Conservation (phyloP, 1,140 invertebrate species). For the Episyrphus balteatus region DNA sequence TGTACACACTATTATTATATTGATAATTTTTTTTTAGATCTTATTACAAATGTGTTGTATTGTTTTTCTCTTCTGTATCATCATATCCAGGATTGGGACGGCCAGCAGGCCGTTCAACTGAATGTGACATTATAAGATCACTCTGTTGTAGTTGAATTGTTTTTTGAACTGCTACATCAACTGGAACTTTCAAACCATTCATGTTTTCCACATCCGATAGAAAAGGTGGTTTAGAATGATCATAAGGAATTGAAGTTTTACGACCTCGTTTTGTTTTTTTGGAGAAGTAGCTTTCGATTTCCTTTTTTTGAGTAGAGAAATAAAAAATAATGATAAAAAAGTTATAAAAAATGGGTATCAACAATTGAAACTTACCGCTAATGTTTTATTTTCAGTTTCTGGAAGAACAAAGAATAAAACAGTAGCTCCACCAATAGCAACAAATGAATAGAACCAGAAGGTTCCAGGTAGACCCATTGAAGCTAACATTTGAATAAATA, state of each 20-base stretch:
- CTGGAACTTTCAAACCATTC: constrained; percentile 25
- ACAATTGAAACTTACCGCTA: constrained; percentile 34
- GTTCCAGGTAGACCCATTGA: constrained; percentile 51
- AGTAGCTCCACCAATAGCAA: constrained; percentile 48
- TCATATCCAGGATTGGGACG: constrained; percentile 24
- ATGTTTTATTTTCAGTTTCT: constrained; percentile 70
- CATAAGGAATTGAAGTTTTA: constrained; percentile 2
- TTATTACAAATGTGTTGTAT: constrained; percentile 27
- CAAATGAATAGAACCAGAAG: constrained; percentile 45
- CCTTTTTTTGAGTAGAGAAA: constrained; percentile 32
- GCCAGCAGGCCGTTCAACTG: constrained; percentile 8
- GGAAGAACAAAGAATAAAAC: constrained; percentile 42
- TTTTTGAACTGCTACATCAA: constrained; percentile 22
- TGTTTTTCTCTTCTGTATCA: constrained; percentile 12
- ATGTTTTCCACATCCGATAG: constrained; percentile 16
- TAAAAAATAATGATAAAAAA: neutral
- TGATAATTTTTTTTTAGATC: no score
- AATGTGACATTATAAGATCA: constrained; percentile 18
- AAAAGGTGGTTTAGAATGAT: constrained; percentile 3
- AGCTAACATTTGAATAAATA: constrained; percentile 52
- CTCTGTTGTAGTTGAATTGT: constrained; percentile 32
- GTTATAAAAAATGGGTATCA: neutral
- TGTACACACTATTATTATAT: no score
- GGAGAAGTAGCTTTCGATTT: constrained; percentile 59
- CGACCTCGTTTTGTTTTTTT: constrained; percentile 27